A percentile compares a stretch with the other conserved stretches of the same genome.
phyloP scores from a whole-genome alignment of 2,888 invertebrate genomes.

The Drosophila neonasuta region DNA sequence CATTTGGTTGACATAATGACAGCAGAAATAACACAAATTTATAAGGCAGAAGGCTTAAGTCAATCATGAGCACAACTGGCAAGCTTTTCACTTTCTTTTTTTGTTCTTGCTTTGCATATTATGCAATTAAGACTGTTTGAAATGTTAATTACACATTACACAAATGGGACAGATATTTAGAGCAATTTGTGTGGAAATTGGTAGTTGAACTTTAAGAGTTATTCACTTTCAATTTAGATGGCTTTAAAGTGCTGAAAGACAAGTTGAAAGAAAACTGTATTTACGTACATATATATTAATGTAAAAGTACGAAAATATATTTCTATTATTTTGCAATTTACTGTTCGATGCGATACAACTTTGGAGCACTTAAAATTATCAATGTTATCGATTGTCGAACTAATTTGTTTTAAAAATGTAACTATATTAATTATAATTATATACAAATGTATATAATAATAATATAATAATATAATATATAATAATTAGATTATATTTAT shows the following conservation, averaged over 20 bases:
- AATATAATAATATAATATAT: too few species aligned
- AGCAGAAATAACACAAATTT: conserved; percentile 7
- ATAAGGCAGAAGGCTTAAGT: not conserved
- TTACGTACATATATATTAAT: too few species aligned
- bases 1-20: conserved; percentile 24
- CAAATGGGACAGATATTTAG: not conserved
- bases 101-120: not conserved
- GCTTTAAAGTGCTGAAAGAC: not conserved
- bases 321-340: too few species aligned
- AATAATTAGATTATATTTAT: too few species aligned
- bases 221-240: not conserved
- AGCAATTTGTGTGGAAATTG: not conserved
- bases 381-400: too few species aligned
- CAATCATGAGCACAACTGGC: not conserved
- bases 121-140: not conserved
- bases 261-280: not conserved
- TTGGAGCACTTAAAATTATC: too few species aligned
- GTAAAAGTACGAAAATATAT: too few species aligned
- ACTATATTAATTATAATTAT: too few species aligned
- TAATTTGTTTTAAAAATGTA: too few species aligned
- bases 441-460: too few species aligned
- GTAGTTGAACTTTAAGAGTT: not conserved
- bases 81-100: not conserved
- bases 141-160: not conserved
- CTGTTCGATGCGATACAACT: too few species aligned